phyloP scores from a whole-genome alignment of 2,797 vertebrate genomes.

The Alosa sapidissima region DNA sequence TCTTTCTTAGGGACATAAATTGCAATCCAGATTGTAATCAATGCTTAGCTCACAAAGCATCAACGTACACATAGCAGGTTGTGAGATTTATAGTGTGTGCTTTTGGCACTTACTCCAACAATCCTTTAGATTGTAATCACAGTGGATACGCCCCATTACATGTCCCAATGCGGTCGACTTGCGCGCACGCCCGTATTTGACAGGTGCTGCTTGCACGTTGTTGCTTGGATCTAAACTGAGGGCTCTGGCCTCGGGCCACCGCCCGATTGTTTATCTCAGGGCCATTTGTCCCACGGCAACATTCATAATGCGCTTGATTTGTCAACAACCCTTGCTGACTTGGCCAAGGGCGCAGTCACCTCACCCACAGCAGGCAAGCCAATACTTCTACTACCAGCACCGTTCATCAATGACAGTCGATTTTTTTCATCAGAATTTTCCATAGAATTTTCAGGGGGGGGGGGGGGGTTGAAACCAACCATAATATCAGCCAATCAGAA shows the following conservation, averaged over 20 bases:
- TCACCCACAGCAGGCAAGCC: neutral
- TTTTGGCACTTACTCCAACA: neutral
- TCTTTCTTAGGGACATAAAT: neutral
- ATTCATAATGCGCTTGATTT: neutral
- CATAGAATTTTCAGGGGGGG: neutral
- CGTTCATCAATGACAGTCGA: neutral
- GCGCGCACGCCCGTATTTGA: slow-evolving; percentile 36
- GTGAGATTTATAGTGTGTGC: neutral
- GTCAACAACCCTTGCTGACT: slow-evolving; percentile 39
- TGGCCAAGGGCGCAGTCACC: slow-evolving; percentile 18
- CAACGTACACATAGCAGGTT: neutral
- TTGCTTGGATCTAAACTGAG: slow-evolving; percentile 42
- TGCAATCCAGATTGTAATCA: neutral
- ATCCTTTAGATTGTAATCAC: slow-evolving; percentile 55
- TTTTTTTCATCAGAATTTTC: too few relatives aligned
- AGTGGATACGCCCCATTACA: slow-evolving; percentile 54
- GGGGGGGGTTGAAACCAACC: neutral
- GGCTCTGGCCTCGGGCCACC: slow-evolving; percentile 30
- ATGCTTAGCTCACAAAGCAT: neutral
- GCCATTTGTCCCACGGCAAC: neutral
- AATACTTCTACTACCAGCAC: neutral
- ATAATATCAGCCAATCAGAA: neutral
- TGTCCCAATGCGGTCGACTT: slow-evolving; percentile 47
- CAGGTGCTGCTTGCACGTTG: slow-evolving; percentile 22
- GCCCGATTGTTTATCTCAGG: slow-evolving; percentile 21